These are phyloP conservation scores for Helobdella robusta DNA, from an alignment of 2,888 invertebrate species.

Conservation along the genomic window DNA sequence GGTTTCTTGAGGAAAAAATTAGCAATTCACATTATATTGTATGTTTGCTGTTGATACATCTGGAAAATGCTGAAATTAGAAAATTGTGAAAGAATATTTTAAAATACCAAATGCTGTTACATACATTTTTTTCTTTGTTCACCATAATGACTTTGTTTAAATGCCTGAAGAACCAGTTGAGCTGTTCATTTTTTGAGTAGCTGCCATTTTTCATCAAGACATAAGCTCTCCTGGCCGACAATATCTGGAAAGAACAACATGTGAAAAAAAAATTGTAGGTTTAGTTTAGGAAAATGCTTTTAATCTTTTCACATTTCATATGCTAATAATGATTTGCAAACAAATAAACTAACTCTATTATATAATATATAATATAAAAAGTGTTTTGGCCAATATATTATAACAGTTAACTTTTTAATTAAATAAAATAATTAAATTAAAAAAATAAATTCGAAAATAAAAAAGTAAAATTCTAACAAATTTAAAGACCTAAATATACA, in stretches of 20 bases:
- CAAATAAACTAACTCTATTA: too few relatives aligned
- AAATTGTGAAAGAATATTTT: neutral
- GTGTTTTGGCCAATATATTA: too few relatives aligned
- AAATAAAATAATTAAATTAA: too few relatives aligned
- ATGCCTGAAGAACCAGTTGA: conserved; percentile 66
- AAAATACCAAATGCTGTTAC: neutral
- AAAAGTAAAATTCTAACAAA: too few relatives aligned
- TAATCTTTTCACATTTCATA: too few relatives aligned
- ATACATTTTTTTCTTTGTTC: conserved; percentile 34
- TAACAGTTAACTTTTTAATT: too few relatives aligned
- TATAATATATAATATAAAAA: too few relatives aligned
- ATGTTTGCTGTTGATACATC: neutral
- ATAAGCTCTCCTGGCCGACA: conserved; percentile 55
- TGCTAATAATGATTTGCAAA: too few relatives aligned
- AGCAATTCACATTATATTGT: neutral
- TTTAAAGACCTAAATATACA: too few relatives aligned
- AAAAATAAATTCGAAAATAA: too few relatives aligned
- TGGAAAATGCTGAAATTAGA: neutral
- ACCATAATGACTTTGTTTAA: conserved; percentile 57
- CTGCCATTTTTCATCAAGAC: conserved; percentile 62
- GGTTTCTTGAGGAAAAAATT: neutral
- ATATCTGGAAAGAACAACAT: neutral
- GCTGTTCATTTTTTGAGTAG: conserved; percentile 63
- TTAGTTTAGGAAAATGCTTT: too few relatives aligned
- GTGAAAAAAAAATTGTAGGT: neutral